phyloP scores from a whole-genome alignment of 2,113 vertebrate species.

The Myotis davidii region DNA sequence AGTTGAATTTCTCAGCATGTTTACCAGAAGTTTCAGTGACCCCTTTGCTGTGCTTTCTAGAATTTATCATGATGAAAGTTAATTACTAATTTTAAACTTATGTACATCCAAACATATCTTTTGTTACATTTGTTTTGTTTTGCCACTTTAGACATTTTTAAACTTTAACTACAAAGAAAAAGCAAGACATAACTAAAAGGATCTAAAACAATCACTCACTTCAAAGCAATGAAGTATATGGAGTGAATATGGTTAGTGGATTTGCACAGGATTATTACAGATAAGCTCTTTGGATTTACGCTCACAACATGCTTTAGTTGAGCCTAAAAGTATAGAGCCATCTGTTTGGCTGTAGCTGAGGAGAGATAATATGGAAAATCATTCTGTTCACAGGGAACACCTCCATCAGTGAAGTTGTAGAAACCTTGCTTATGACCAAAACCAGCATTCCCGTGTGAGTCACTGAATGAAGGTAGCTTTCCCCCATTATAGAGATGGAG shows the following conservation, averaged over 20 bases:
- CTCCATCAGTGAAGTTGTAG: background rate
- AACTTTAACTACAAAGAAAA: background rate
- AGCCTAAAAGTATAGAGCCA: background rate
- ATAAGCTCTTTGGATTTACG: background rate
- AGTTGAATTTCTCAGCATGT: background rate
- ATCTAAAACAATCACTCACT: background rate
- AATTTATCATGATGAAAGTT: background rate
- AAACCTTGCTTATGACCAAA: background rate
- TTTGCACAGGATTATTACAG: background rate
- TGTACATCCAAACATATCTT: background rate
- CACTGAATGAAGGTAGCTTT: background rate
- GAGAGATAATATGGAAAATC: background rate
- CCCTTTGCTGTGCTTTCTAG: background rate
- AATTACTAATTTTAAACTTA: background rate
- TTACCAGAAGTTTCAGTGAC: background rate
- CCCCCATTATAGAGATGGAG: background rate
- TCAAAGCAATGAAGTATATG: background rate
- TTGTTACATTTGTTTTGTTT: conserved; percentile 8
- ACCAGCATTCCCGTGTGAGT: background rate
- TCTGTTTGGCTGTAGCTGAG: background rate
- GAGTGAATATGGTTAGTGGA: background rate
- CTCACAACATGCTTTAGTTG: background rate
- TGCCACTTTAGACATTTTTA: background rate
- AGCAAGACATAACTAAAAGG: background rate
- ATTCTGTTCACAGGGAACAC: background rate